phyloP scores from a whole-genome alignment of 2,888 invertebrate species.

The Drosophila pullipes region DNA sequence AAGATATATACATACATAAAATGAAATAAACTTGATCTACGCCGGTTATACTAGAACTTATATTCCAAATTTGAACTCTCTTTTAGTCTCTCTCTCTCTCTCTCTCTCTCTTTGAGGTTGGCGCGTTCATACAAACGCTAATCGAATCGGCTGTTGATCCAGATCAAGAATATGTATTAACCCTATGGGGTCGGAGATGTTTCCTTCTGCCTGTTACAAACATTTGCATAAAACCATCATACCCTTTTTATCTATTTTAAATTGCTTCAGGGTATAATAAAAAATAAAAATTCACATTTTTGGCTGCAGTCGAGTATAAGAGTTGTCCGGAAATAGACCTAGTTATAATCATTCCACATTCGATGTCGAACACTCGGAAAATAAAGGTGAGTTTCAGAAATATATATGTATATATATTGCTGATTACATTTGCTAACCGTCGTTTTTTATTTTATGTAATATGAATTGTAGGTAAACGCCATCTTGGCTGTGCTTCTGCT shows the following conservation, averaged over 20 bases:
- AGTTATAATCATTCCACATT: not conserved
- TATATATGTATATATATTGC: constrained; percentile 1
- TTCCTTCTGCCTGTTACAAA: not conserved
- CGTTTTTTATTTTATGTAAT: constrained; percentile 32
- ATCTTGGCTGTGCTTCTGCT: constrained; percentile 25
- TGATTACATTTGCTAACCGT: constrained; percentile 1
- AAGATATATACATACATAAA: not conserved
- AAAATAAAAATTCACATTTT: not conserved
- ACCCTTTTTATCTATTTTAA: not conserved
- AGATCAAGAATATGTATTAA: not conserved
- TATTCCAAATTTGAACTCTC: not conserved
- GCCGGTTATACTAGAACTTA: too few species aligned
- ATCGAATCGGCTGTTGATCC: not conserved
- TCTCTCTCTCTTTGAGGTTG: not conserved
- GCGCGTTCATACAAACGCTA: not conserved
- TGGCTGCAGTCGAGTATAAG: constrained; percentile 31
- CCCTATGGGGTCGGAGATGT: not conserved
- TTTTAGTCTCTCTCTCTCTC: not conserved
- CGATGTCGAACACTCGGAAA: constrained; percentile 19
- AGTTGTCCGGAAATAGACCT: constrained; percentile 19
- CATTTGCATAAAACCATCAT: not conserved
- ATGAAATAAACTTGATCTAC: not conserved
- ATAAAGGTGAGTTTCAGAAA: constrained; percentile 42
- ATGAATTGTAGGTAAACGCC: constrained; percentile 6
- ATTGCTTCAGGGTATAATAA: not conserved